A percentile compares a stretch with the other conserved stretches of the same genome.
Conservation (phyloP, 2,113 vertebrate genomes). For the Semicossyphus pulcher region DNA sequence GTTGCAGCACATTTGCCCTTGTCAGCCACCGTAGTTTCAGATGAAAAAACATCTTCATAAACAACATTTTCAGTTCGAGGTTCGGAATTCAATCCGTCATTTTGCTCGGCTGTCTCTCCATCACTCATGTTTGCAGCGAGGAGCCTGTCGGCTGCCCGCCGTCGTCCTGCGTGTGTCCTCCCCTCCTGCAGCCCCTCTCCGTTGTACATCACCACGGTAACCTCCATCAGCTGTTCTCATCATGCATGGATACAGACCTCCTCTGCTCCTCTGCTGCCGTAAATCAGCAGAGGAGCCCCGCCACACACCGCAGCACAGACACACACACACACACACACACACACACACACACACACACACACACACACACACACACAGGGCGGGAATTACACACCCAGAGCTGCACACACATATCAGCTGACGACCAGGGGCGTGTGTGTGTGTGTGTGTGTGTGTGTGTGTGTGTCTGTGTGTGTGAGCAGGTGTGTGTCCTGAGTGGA, state of each 20-base stretch:
- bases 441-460: neutral
- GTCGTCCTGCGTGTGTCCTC: neutral
- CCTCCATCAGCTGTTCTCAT: conserved; percentile 24
- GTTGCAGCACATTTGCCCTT: no score
- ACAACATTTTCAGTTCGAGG: neutral
- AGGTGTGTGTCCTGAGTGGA: neutral
- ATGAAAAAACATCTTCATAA: neutral
- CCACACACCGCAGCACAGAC: neutral
- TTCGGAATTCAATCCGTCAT: neutral
- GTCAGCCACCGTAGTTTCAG: neutral
- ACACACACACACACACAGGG: neutral
- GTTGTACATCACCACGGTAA: conserved; percentile 7
- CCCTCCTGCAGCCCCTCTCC: neutral
- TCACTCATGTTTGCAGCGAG: neutral
- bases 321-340: no score
- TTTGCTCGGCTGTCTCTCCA: neutral
- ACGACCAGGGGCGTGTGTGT: neutral
- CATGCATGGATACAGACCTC: conserved; percentile 12
- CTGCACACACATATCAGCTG: neutral
- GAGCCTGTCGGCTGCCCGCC: neutral
- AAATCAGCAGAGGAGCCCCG: conserved; percentile 1
- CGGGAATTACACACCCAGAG: neutral
- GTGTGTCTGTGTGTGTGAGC: neutral
- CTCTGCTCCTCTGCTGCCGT: neutral
- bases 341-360: no score